Conservation (phyloP, 2,888 invertebrate genomes). For the Aspidiotus destructor region DNA sequence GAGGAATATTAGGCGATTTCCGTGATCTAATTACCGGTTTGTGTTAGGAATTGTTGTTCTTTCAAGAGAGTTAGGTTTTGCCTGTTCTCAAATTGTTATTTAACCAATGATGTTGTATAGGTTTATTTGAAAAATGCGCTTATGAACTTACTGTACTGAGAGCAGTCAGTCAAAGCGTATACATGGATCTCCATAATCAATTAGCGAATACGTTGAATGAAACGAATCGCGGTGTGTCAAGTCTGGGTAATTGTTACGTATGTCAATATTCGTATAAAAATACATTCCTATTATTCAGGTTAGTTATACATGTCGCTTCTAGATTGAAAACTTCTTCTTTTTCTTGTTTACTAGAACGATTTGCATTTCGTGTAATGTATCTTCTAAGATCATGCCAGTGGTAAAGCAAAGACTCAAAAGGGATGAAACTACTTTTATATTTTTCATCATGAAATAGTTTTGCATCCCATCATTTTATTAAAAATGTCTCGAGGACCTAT, state of each 20-base stretch:
- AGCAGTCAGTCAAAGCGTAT: conserved; percentile 56
- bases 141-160: conserved; percentile 64
- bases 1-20: conserved; percentile 48
- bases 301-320: conserved; percentile 3
- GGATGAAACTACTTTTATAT: no score
- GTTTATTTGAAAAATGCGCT: conserved; percentile 64
- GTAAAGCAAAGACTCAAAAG: no score
- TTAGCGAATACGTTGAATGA: conserved; percentile 39
- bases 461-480: no score
- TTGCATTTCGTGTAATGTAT: neutral
- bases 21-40: conserved; percentile 46
- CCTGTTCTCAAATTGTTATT: neutral
- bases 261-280: conserved; percentile 29
- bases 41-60: neutral
- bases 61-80: neutral
- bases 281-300: conserved; percentile 37
- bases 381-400: no score
- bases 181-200: conserved; percentile 56
- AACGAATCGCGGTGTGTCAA: conserved; percentile 36
- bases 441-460: no score
- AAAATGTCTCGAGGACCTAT: no score
- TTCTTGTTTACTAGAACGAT: neutral
- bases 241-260: conserved; percentile 33
- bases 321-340: no score
- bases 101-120: conserved; percentile 41